These are phyloP conservation scores for Apis florea DNA, from an alignment of 1,140 invertebrate genomes.

Conservation along the genomic window DNA sequence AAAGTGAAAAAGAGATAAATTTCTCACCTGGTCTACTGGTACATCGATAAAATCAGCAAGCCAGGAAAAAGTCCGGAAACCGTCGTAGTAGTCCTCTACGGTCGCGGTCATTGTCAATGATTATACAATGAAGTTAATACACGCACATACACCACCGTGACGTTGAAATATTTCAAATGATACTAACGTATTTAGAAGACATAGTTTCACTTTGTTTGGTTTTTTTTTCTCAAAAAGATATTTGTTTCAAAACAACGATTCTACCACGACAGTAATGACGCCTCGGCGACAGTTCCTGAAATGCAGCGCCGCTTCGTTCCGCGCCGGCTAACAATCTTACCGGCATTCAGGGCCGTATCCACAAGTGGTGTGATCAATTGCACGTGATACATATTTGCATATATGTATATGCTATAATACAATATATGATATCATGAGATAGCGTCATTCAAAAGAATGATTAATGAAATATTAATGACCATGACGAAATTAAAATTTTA, in stretches of 20 bases:
- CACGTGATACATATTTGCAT: slow-evolving; percentile 23
- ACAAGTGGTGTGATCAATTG: slow-evolving; percentile 29
- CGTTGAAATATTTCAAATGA: neutral
- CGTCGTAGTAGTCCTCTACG: slow-evolving; percentile 80
- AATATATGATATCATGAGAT: neutral
- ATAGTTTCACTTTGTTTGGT: neutral
- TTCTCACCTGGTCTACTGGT: slow-evolving; percentile 83
- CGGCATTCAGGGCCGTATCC: slow-evolving; percentile 45
- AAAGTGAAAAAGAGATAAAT: slow-evolving; percentile 18
- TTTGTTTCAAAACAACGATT: slow-evolving; percentile 18
- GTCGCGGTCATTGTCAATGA: slow-evolving; percentile 60
- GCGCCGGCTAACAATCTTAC: slow-evolving; percentile 24
- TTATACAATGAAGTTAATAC: slow-evolving; percentile 18
- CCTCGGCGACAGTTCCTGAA: slow-evolving; percentile 29
- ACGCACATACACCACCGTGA: slow-evolving; percentile 17
- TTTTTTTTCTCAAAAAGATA: slow-evolving; percentile 7
- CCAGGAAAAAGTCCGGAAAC: slow-evolving; percentile 82
- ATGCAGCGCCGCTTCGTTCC: slow-evolving; percentile 46
- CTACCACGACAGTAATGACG: slow-evolving; percentile 20
- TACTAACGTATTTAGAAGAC: neutral
- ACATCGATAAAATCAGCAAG: slow-evolving; percentile 82
- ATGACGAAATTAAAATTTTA: neutral
- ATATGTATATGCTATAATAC: too few relatives aligned
- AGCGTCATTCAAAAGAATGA: neutral
- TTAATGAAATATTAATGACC: slow-evolving; percentile 1